Conservation (phyloP, 1,140 invertebrate genomes). For the Apocrypta bakeri region DNA sequence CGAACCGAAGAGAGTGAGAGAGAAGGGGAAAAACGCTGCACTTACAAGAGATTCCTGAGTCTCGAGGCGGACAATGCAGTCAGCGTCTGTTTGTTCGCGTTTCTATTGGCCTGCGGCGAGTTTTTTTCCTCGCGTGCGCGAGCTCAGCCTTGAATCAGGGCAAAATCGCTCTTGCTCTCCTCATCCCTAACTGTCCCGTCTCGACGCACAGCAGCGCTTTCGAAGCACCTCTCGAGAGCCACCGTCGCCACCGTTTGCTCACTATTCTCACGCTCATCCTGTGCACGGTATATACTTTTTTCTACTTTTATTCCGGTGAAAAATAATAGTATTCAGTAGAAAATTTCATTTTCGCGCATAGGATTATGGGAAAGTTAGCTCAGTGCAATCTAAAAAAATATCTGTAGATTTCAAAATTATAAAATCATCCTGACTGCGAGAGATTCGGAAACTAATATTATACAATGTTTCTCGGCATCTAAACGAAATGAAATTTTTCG, state of each 20-base stretch:
- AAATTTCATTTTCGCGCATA: neutral
- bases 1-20: neutral
- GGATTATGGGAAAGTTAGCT: neutral
- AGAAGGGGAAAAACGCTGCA: neutral
- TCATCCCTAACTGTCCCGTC: constrained; percentile 34
- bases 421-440: no score
- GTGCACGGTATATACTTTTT: neutral
- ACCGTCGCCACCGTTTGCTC: neutral
- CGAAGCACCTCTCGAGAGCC: neutral
- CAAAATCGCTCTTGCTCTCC: constrained; percentile 38
- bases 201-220: neutral
- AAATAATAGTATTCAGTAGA: neutral
- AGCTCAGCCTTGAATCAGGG: constrained; percentile 23
- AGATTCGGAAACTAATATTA: no score
- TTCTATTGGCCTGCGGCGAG: constrained; percentile 31
- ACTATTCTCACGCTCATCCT: constrained; percentile 27
- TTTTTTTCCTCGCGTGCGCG: constrained; percentile 17
- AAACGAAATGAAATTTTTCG: no score
- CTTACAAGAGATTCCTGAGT: constrained; percentile 15
- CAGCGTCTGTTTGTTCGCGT: constrained; percentile 41
- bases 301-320: neutral
- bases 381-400: neutral
- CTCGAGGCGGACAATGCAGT: constrained; percentile 20
- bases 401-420: no score
- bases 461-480: no score